phyloP scores from a whole-genome alignment of 1,140 invertebrate genomes.

The Pseudomyrmex pallidus region DNA sequence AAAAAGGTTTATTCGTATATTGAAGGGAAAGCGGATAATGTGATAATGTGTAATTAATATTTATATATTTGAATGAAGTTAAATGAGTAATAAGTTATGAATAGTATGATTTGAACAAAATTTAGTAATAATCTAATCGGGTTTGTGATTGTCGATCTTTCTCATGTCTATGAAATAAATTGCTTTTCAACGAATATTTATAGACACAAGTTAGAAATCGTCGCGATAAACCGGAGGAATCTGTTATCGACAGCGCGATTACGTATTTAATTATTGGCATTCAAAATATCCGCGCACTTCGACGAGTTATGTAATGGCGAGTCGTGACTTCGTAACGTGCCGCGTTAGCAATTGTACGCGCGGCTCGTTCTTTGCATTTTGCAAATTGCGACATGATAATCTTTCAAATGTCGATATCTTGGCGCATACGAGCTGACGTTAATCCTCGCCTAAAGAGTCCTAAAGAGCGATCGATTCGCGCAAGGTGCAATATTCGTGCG shows the following conservation, averaged over 20 bases:
- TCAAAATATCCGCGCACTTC: slow-evolving; percentile 16
- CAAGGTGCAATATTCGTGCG: slow-evolving; percentile 18
- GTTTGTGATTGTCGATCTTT: no score
- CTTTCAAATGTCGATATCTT: background rate
- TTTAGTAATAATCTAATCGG: background rate
- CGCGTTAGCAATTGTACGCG: background rate
- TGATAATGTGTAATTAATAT: background rate
- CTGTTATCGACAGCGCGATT: slow-evolving; percentile 18
- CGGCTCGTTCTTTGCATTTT: slow-evolving; percentile 12
- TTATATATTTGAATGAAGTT: background rate
- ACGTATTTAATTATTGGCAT: slow-evolving; percentile 21
- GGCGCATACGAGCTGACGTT: background rate
- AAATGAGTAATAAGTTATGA: no score
- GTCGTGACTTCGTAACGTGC: slow-evolving; percentile 24
- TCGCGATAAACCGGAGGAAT: background rate
- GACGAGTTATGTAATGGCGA: slow-evolving; percentile 11
- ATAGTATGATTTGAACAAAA: slow-evolving; percentile 12
- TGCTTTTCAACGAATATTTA: background rate
- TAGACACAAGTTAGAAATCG: background rate
- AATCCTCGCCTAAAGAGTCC: background rate
- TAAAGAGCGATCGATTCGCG: slow-evolving; percentile 20
- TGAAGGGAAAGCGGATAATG: background rate
- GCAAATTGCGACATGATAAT: slow-evolving; percentile 30
- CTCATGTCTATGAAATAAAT: background rate
- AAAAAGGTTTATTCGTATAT: no score